Evolutionary conservation across 2,113 vertebrate species (phyloP).

Genomic region (Hyla sarda): DNA sequence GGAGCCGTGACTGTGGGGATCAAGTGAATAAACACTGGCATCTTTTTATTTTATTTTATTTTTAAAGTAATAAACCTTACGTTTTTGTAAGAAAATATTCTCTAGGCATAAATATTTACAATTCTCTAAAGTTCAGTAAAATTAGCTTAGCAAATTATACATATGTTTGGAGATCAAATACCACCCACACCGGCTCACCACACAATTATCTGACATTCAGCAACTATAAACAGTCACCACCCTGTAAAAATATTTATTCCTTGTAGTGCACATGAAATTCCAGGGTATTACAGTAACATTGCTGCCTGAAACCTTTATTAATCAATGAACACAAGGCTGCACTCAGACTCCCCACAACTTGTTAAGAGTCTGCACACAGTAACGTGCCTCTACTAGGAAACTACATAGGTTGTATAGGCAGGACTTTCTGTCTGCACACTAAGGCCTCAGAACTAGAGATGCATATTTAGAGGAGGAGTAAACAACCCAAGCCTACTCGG

Average conservation of each 20-base stretch:
- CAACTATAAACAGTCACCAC: neutral
- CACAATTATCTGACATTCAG: neutral
- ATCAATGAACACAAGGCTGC: neutral
- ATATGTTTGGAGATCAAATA: neutral
- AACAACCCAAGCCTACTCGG: too few species aligned
- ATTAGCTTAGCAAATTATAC: neutral
- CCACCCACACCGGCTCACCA: neutral
- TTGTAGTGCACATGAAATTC: neutral
- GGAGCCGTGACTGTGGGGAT: too few species aligned
- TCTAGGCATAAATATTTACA: neutral
- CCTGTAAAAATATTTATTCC: slow-evolving; percentile 19
- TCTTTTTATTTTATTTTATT: too few species aligned
- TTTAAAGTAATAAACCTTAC: too few species aligned
- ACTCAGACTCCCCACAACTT: neutral
- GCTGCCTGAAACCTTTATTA: neutral
- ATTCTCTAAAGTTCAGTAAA: neutral
- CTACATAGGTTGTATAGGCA: too few species aligned
- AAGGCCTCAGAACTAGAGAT: too few species aligned
- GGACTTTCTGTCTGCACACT: too few species aligned
- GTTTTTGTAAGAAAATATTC: too few species aligned
- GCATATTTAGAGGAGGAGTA: too few species aligned
- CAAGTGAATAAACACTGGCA: too few species aligned
- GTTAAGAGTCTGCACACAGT: neutral
- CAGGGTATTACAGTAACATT: neutral
- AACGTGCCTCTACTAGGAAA: too few species aligned